Evolutionary conservation across 2,797 vertebrate species (phyloP).

Genomic region (Takifugu ocellatus): DNA sequence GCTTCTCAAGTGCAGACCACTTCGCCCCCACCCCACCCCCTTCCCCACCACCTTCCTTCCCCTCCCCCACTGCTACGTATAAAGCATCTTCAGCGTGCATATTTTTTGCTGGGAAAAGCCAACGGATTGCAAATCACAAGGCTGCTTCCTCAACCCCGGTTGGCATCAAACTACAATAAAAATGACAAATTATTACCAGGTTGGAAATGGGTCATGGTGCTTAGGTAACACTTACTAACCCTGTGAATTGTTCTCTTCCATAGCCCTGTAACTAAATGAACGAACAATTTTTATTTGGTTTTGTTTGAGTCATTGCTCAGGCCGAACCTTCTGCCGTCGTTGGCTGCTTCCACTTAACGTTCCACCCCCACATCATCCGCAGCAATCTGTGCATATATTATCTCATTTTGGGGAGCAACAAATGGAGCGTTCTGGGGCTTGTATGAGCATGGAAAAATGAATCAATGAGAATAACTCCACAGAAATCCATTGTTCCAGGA

Average conservation of each 20-base stretch:
- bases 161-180: slow-evolving; percentile 30
- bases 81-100: slow-evolving; percentile 23
- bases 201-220: slow-evolving; percentile 38
- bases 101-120: slow-evolving; percentile 23
- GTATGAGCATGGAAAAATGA: no score
- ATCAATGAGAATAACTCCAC: no score
- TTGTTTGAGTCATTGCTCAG: background rate
- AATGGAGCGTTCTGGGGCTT: no score
- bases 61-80: slow-evolving; percentile 10
- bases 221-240: slow-evolving; percentile 25
- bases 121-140: slow-evolving; percentile 25
- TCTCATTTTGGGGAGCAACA: no score
- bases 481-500: no score
- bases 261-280: slow-evolving; percentile 26
- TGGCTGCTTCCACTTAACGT: background rate
- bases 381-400: no score
- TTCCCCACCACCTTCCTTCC: slow-evolving; percentile 4
- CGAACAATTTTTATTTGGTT: slow-evolving; percentile 32
- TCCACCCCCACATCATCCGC: no score
- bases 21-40: background rate
- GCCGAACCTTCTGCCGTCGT: no score
- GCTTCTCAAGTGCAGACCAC: slow-evolving; percentile 32
- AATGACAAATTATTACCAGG: slow-evolving; percentile 27
- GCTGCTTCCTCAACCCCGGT: slow-evolving; percentile 20
- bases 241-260: slow-evolving; percentile 10